Percentiles rank a stretch among this genome's conserved stretches.
Evolutionary conservation across 2,113 vertebrate genomes (phyloP).

Genomic region (Nothoprocta perdicaria): DNA sequence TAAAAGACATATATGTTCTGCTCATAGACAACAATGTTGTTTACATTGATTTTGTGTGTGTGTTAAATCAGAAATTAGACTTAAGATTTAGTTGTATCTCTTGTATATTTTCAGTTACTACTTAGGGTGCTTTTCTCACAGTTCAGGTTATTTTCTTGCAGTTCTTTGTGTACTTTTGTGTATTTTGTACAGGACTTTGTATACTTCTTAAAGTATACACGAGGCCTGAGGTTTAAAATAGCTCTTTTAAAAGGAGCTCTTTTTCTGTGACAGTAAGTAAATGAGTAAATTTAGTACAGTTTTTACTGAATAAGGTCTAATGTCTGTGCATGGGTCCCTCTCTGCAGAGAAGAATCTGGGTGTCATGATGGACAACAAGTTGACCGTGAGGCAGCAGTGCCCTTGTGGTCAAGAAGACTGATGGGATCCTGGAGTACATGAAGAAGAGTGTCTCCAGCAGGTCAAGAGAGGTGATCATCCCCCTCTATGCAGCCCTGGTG

Average conservation of each 20-base stretch:
- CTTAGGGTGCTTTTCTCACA: background rate
- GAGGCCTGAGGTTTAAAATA: slow-evolving; percentile 31
- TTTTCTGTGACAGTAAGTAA: too few relatives aligned
- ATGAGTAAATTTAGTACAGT: too few relatives aligned
- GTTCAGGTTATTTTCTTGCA: slow-evolving; percentile 30
- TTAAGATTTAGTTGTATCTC: slow-evolving; percentile 27
- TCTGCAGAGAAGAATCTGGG: too few relatives aligned
- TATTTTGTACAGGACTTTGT: background rate
- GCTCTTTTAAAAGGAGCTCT: background rate
- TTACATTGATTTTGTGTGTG: background rate
- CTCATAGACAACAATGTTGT: slow-evolving; percentile 21
- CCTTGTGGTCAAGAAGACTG: too few relatives aligned
- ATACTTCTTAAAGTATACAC: slow-evolving; percentile 15
- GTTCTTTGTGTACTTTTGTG: background rate
- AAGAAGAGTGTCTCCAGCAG: too few relatives aligned
- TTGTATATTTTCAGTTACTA: slow-evolving; percentile 22
- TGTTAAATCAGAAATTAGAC: slow-evolving; percentile 7
- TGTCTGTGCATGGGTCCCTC: background rate
- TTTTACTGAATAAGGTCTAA: background rate
- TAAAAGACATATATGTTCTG: background rate
- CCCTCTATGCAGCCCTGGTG: too few relatives aligned
- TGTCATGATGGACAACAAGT: too few relatives aligned
- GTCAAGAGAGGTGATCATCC: too few relatives aligned
- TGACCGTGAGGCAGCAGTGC: too few relatives aligned
- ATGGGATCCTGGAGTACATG: too few relatives aligned